Evolutionary conservation across 23 tunicate genomes (phyloP).

Genomic region (Trididemnum nubilum): DNA sequence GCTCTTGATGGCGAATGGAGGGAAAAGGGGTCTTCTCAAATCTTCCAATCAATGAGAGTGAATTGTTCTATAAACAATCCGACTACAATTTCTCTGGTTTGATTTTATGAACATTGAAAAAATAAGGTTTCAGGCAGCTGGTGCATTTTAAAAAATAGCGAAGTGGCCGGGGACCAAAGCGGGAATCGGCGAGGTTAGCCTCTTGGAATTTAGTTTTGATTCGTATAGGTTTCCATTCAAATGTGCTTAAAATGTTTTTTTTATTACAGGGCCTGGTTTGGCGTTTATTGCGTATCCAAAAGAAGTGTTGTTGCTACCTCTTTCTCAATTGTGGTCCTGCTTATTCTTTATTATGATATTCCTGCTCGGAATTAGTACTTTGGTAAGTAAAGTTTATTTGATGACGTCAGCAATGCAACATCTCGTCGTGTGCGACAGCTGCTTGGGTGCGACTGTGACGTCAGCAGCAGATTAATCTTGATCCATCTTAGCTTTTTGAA

Average conservation of each 20-base stretch:
- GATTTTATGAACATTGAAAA: too few relatives aligned
- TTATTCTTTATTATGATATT: slow-evolving; percentile 94
- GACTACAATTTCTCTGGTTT: too few relatives aligned
- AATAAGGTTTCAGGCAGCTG: too few relatives aligned
- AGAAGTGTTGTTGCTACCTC: slow-evolving; percentile 84
- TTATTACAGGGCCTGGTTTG: slow-evolving; percentile 73
- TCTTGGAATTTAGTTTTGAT: too few relatives aligned
- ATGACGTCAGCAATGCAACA: not conserved
- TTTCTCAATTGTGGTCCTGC: slow-evolving; percentile 85
- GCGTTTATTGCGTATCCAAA: slow-evolving; percentile 97
- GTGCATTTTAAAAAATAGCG: too few relatives aligned
- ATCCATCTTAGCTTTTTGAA: not conserved
- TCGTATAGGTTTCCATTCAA: not conserved
- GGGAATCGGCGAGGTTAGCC: too few relatives aligned
- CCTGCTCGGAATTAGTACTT: slow-evolving; percentile 88
- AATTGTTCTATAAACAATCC: too few relatives aligned
- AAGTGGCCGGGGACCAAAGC: too few relatives aligned
- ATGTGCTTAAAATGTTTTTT: not conserved
- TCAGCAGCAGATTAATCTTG: not conserved
- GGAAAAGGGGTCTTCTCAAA: too few relatives aligned
- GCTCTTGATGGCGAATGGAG: too few relatives aligned
- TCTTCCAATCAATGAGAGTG: too few relatives aligned
- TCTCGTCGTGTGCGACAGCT: not conserved
- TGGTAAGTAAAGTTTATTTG: too few relatives aligned
- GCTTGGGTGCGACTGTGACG: not conserved